These are phyloP conservation scores for Ischnura elegans DNA, from an alignment of 2,888 invertebrate species.

Conservation along the genomic window DNA sequence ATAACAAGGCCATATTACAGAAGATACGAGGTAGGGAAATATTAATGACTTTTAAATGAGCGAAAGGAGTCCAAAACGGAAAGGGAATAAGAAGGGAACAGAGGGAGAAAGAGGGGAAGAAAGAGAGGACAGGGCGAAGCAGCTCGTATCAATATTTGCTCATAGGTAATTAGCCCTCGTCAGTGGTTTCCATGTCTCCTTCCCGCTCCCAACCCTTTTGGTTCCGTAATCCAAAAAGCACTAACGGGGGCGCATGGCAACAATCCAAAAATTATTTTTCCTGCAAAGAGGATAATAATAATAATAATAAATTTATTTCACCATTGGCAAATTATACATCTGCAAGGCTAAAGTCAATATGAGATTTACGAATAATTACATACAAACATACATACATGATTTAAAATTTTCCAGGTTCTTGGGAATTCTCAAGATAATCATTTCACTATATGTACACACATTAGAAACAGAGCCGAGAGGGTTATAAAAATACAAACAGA, in stretches of 20 bases:
- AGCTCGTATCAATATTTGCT: slow-evolving; percentile 8
- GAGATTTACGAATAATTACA: too few species aligned
- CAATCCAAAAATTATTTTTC: not conserved
- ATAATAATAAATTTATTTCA: too few species aligned
- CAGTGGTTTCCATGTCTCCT: not conserved
- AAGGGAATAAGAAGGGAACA: not conserved
- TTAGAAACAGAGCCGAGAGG: too few species aligned
- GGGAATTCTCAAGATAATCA: too few species aligned
- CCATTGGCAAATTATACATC: too few species aligned
- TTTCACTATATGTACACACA: too few species aligned
- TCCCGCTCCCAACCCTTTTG: too few species aligned
- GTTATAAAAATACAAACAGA: too few species aligned
- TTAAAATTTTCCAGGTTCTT: too few species aligned
- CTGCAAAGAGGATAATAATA: not conserved
- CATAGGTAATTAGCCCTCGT: slow-evolving; percentile 23
- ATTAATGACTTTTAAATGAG: not conserved
- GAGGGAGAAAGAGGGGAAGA: not conserved
- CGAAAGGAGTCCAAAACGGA: not conserved
- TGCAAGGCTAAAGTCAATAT: too few species aligned
- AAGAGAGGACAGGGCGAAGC: not conserved
- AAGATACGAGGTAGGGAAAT: not conserved
- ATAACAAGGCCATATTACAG: not conserved
- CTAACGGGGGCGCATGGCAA: not conserved
- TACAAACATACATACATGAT: too few species aligned
- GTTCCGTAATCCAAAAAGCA: not conserved